phyloP scores from a whole-genome alignment of 2,888 invertebrate genomes.

The Plagodis dolabraria region DNA sequence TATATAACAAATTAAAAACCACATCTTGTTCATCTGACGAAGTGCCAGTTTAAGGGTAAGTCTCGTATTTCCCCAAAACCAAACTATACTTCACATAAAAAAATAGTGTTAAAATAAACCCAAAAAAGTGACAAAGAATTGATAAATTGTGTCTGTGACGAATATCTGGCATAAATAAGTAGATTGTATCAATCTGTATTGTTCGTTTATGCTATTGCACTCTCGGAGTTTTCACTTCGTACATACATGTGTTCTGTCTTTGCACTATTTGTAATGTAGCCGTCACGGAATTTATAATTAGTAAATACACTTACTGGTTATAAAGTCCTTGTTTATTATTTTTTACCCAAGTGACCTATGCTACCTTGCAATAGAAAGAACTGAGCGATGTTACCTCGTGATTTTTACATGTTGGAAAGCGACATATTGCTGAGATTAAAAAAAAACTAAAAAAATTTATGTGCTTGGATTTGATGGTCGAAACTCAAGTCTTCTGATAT shows the following conservation, averaged over 20 bases:
- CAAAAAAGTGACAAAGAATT: slow-evolving; percentile 6
- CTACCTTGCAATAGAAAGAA: slow-evolving; percentile 1
- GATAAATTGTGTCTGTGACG: slow-evolving; percentile 14
- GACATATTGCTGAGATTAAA: no score
- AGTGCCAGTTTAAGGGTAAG: neutral
- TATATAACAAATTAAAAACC: neutral
- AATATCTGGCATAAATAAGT: slow-evolving; percentile 15
- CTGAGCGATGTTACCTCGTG: neutral
- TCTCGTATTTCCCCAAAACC: slow-evolving; percentile 12
- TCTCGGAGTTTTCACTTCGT: neutral
- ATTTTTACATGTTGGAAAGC: neutral
- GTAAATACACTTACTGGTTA: slow-evolving; percentile 28
- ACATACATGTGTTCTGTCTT: neutral
- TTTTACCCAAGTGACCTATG: slow-evolving; percentile 13
- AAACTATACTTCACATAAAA: neutral
- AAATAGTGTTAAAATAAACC: neutral
- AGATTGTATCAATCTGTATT: slow-evolving; percentile 29
- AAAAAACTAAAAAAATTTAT: no score
- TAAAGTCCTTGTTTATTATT: slow-evolving; percentile 19
- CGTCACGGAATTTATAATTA: slow-evolving; percentile 24
- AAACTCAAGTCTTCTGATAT: no score
- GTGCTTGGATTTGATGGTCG: no score
- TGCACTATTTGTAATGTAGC: slow-evolving; percentile 9
- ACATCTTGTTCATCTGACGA: neutral
- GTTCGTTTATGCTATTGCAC: slow-evolving; percentile 16